Percentiles rank a stretch among this genome's conserved stretches.
Evolutionary conservation across 2,888 invertebrate genomes (phyloP).

Genomic region (Desoria tigrina): DNA sequence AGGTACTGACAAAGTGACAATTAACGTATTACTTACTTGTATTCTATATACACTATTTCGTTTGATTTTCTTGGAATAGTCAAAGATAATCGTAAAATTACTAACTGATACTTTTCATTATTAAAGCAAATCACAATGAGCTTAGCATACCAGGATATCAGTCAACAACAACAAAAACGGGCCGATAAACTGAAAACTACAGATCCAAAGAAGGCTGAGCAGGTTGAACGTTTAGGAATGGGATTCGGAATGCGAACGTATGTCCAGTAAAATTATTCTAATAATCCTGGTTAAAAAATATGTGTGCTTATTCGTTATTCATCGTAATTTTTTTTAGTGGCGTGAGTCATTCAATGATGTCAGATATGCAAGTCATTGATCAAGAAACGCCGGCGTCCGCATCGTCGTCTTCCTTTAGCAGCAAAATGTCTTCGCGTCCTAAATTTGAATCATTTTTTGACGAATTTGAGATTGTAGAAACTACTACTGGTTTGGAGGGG

Average conservation of each 20-base stretch:
- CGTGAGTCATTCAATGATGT: slow-evolving; percentile 80
- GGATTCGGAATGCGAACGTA: slow-evolving; percentile 67
- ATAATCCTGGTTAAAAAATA: slow-evolving; percentile 8
- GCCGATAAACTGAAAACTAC: slow-evolving; percentile 71
- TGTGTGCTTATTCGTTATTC: slow-evolving; percentile 7
- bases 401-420: slow-evolving; percentile 31
- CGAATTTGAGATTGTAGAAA: slow-evolving; percentile 56
- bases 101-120: too few relatives aligned
- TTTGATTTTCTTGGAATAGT: neutral
- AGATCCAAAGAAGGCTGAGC: slow-evolving; percentile 81
- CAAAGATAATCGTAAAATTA: too few relatives aligned
- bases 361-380: slow-evolving; percentile 87
- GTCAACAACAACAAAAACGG: slow-evolving; percentile 66
- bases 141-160: slow-evolving; percentile 76
- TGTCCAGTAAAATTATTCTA: too few relatives aligned
- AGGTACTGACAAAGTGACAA: slow-evolving; percentile 55
- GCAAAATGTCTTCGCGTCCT: slow-evolving; percentile 57
- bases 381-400: slow-evolving; percentile 69
- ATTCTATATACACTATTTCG: too few relatives aligned
- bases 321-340: slow-evolving; percentile 63
- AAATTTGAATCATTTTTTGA: slow-evolving; percentile 61
- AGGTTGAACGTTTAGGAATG: slow-evolving; percentile 92
- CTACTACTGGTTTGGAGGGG: slow-evolving; percentile 32
- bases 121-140: slow-evolving; percentile 59
- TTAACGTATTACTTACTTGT: slow-evolving; percentile 1